Base-by-base conservation (phyloP, 2,888 invertebrate species). In the Parnassius orleans region DNA sequence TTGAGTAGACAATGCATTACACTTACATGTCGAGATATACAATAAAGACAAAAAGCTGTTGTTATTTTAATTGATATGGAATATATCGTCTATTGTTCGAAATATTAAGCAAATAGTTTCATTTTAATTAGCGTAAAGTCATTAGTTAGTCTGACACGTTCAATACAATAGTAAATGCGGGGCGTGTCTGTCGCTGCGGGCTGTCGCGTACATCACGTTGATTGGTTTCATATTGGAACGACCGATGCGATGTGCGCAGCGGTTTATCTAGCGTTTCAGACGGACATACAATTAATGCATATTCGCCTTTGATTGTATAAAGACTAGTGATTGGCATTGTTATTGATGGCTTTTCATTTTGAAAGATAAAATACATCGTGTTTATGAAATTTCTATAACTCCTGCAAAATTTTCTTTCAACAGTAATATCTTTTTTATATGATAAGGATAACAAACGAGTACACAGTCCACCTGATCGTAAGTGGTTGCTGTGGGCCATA, bases 181-280 rank as follows among this genome's bases (percentile, higher is more conserved):
- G 77, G 76, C 75, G 76, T 75, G 77, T 76, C 73, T 65, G 64
- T 66, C 71, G 67, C 68, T 64, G 66, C 57, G 73, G 65, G 69
- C 66, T 65, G 74, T 64, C 61, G 70, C 76, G 74, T 84, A 78
- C 82, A 84, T 87, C 84, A 79, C 66, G 72, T 76, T 83, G 84
- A 88, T 89, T 87, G 86, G 82, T 77, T 83, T 80, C 79, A 81
- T 80, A 84, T 85, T 83, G 84, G 79, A 84, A 78, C 77, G 77
- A 78, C 77, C 77, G 69, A 72, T 51, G 52, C 47, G 60, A 57
- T 72, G 69, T 64, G 66, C 71, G 14, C 48, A 48, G 48, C 48
- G 2, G 48, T 48, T 48, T 48, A 14, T 48, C 14, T 48, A 48
- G 10, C 46, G 48, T 33, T 53, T 42, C 53, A 74, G 73, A 75